Conservation (phyloP, 2,888 invertebrate species). For the Anaspis maculata region DNA sequence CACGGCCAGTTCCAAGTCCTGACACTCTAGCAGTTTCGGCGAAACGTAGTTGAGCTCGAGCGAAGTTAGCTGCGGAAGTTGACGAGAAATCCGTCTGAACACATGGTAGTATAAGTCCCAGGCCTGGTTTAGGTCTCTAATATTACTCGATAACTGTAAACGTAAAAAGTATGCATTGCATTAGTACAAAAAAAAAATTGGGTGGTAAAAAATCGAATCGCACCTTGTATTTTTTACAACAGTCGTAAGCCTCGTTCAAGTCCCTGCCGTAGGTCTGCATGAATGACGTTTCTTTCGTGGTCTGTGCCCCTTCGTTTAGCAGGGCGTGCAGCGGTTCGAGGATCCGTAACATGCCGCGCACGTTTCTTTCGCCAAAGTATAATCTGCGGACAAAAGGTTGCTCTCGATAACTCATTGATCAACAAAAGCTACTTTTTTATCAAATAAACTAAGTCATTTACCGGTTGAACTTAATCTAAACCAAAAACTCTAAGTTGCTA, state of each 20-base stretch:
- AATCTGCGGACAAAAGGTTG: constrained; percentile 42
- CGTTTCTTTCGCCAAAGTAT: constrained; percentile 94
- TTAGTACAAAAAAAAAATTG: no score
- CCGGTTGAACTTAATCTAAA: no score
- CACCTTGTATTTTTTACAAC: constrained; percentile 82
- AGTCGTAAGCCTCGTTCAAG: constrained; percentile 87
- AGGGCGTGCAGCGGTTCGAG: constrained; percentile 90
- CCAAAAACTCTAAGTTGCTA: no score
- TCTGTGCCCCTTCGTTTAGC: constrained; percentile 90
- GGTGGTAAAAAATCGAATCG: no score
- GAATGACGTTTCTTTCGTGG: constrained; percentile 94
- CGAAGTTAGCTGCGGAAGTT: constrained; percentile 84
- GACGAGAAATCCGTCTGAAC: constrained; percentile 91
- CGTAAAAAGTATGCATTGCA: no score
- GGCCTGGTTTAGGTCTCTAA: constrained; percentile 92
- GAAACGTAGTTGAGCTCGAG: constrained; percentile 93
- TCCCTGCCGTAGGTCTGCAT: constrained; percentile 94
- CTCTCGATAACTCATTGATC: no score
- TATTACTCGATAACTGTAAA: constrained; percentile 69
- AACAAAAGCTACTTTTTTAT: no score
- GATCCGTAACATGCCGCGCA: constrained; percentile 93
- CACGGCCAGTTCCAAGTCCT: constrained; percentile 91
- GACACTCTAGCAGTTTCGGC: constrained; percentile 79
- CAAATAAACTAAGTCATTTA: neutral
- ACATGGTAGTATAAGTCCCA: constrained; percentile 99